Evolutionary conservation across 2,113 vertebrate genomes (phyloP), one percentile per base, ranked within the genome.

Genomic region (Laterallus jamaicensis): DNA sequence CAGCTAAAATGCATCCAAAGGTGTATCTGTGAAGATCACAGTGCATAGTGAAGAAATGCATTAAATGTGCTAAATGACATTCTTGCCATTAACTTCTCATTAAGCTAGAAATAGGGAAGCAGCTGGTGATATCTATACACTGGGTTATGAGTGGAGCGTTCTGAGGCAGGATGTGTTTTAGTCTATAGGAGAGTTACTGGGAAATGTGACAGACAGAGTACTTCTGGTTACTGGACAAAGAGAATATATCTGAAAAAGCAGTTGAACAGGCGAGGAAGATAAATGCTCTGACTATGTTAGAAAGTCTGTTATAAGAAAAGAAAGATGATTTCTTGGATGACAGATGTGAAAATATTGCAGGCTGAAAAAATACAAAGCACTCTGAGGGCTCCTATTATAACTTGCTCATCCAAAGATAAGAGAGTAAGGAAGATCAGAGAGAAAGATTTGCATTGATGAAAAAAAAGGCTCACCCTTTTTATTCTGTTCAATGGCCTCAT

Each of bases 111-210:
- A 95, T 5, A 68, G 69, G 31, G 64, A 95, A 95, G 95, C 93
- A 97, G 96, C 93, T 94, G 95, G 94, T 59, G 77, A 35, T 28
- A 75, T 88, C 96, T 94, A 87, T 55, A 63, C 52, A 52, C 40
- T 88, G 71, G 74, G 37, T 88, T 91, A 94, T 15, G 37, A 89
- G 66, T 12, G 54, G 17, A 90, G 47, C 0, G 0, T 88, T 95
- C 67, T 29, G 79, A 82, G 63, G 56, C 82, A 94, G 55, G 67
- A 77, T 90, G 60, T 28, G 21, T 84, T 75, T 49, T 69, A 86
- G 79, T 74, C 92, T 83, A 40, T 35, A 58, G 32, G 28, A 88
- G 39, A 90, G n/a, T 47, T 93, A 69, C 64, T 47, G 54, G 60
- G 49, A 91, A 94, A 92, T 58, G 55, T 37, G 79, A 86, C 50